Base-by-base conservation (phyloP, 2,113 vertebrate genomes). In the Hemibagrus wyckioides region DNA sequence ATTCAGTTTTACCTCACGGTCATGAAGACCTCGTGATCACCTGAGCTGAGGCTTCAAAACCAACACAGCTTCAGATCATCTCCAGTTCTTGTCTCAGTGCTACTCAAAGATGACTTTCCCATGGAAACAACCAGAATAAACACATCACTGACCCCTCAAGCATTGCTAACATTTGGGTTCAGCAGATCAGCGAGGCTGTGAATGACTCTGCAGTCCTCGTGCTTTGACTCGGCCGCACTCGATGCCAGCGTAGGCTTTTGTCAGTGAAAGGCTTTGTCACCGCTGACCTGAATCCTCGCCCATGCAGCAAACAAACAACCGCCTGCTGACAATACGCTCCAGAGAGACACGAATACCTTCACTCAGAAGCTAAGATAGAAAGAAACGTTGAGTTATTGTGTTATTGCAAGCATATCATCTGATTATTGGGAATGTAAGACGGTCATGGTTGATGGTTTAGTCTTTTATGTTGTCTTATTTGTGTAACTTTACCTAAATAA, bases 251-350 rank as follows among this genome's bases (percentile, higher is more conserved):
- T 50, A 50, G 73, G 73, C 25, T 50, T 50, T 77, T 50, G 44
- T 77, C 41, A 77, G 73, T n/a, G 25, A 50, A 6, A 83, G 15
- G 89, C 85, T 91, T 93, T 93, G 86, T 94, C 91, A 94, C 87
- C 89, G 84, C 89, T 95, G 94, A 95, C 95, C 95, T 91, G 94
- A 89, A 95, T 93, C 92, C 7, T 88, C 93, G 93, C 91, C 90
- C 92, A 90, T 92, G 91, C 84, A 61, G 92, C 88, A 92, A 90
- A 90, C 85, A 90, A 77, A 56, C 57, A 88, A 80, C 57, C 41
- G 73, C 25, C 86, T 84, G 54, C 90, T 92, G 93, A 94, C 89
- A 91, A 90, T 90, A 92, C 92, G 91, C 28, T 30, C 13, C 9
- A 75, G 21, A 73, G 36, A 36, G 65, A 71, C 1, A 25, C 4